Base-by-base conservation (phyloP, 1,140 invertebrate species). In the Heliconius melpomene region DNA sequence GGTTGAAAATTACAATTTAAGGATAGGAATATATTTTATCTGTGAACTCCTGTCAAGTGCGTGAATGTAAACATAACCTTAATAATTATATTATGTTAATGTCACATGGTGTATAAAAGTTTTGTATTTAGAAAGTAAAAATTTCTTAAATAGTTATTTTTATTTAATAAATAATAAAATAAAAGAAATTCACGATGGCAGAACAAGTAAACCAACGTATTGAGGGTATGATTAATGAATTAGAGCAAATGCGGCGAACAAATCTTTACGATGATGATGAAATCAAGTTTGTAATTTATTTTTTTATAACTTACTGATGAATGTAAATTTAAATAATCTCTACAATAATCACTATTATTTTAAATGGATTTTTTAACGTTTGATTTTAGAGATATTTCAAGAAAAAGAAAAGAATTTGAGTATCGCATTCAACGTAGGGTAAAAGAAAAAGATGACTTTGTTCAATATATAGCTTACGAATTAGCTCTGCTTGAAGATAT, bases 401-500 rank as follows among this genome's bases (percentile, higher is more conserved):
- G 96, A 84, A 97, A 96, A 88, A 93, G 96, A 20, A 96, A 96
- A 85, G 95, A 96, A 78, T 96, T 96, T 91, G 97, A 97, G 89
- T 97, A 97, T 83, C 96, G 96, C 92, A 95, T 97, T 79, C 96
- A 97, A 84, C 94, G 96, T 78, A 93, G 94, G 84, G 95, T 95
- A 2, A 97, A 97, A 91, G 91, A 91, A 32, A 97, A 97, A 91
- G 96, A 97, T 85, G 97, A 97, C 89, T 97, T 95, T 90, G 91
- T 97, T 13, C 94, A 95, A 77, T 97, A 97, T 82, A 97, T 97
- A 83, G 95, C 96, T 72, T 97, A 97, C 90, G 96, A 97, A 91
- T 95, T 96, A 86, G 94, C 96, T 86, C 89, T 97, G n/a, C 87
- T 97, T 9, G 95, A 96, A 87, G 93, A 97, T 46, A 94, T 97